Percentiles rank a stretch among this genome's conserved stretches.
These are phyloP conservation scores for Petrocephalus sullivani DNA, from an alignment of 2,797 vertebrate species.

Conservation along the genomic window DNA sequence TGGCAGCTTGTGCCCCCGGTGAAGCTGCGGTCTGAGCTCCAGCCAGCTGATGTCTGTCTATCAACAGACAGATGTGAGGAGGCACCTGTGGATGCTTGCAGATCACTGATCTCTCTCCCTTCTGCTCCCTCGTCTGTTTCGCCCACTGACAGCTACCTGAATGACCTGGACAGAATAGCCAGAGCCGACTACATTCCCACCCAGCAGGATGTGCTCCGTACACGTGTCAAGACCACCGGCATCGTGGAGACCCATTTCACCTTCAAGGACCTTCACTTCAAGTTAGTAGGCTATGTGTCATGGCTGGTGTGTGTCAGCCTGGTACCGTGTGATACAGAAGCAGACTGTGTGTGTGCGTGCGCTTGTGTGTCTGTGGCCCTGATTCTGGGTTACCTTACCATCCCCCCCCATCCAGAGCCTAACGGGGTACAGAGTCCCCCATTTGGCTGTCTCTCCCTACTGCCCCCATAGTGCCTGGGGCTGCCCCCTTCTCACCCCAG, in stretches of 20 bases:
- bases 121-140: background rate
- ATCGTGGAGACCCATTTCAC: constrained; percentile 98
- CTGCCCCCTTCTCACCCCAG: background rate
- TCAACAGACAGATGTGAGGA: background rate
- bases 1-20: background rate
- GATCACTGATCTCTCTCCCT: background rate
- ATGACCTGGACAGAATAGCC: constrained; percentile 90
- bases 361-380: background rate
- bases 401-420: background rate
- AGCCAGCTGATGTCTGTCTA: background rate
- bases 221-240: constrained; percentile 94
- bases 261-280: constrained; percentile 98
- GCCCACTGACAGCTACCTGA: constrained; percentile 76
- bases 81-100: background rate
- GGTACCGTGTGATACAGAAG: background rate
- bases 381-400: background rate
- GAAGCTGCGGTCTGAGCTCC: background rate
- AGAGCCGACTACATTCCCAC: constrained; percentile 88
- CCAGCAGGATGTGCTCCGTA: constrained; percentile 91
- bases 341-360: background rate
- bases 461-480: background rate
- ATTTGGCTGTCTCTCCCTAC: background rate
- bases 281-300: constrained; percentile 60
- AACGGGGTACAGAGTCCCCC: background rate
- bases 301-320: background rate